Percentiles rank a stretch among this genome's conserved stretches.
These are phyloP conservation scores for Graptemys geographica DNA, from an alignment of 2,797 vertebrate genomes.

Conservation along the genomic window DNA sequence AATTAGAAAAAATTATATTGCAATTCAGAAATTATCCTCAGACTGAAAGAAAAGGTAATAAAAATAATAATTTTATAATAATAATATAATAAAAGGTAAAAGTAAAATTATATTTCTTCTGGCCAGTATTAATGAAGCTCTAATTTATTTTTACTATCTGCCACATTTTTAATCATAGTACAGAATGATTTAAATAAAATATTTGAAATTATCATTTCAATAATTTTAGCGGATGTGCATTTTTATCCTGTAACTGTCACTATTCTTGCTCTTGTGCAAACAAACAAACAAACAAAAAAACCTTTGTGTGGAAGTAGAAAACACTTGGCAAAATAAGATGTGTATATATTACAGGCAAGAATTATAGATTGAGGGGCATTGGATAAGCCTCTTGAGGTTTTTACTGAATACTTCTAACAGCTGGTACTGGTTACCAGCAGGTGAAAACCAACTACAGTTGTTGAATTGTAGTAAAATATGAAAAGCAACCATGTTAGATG, in stretches of 20 bases:
- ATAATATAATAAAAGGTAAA: constrained; percentile 31
- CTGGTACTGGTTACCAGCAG: constrained; percentile 67
- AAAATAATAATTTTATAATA: no score
- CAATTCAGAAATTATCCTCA: constrained; percentile 39
- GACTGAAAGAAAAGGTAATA: constrained; percentile 29
- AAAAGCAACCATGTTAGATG: constrained; percentile 61
- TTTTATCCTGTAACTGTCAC: constrained; percentile 69
- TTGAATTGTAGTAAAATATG: constrained; percentile 65
- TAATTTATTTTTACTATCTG: constrained; percentile 65
- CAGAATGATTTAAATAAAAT: constrained; percentile 76
- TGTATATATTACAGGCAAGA: constrained; percentile 67
- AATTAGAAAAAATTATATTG: constrained; percentile 34
- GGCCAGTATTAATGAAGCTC: constrained; percentile 60
- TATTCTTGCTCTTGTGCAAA: constrained; percentile 44
- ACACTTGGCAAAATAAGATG: constrained; percentile 63
- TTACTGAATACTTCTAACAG: constrained; percentile 64
- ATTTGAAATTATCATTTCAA: constrained; percentile 72
- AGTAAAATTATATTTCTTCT: constrained; percentile 41
- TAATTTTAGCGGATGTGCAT: constrained; percentile 63
- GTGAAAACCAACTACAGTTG: constrained; percentile 48
- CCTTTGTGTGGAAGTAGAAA: constrained; percentile 45
- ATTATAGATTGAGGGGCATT: constrained; percentile 68
- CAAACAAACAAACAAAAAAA: constrained; percentile 15
- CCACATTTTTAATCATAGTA: constrained; percentile 53
- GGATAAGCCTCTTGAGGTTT: constrained; percentile 68